Evolutionary conservation across 2,888 invertebrate species (phyloP).

Genomic region (Erebia ligea): DNA sequence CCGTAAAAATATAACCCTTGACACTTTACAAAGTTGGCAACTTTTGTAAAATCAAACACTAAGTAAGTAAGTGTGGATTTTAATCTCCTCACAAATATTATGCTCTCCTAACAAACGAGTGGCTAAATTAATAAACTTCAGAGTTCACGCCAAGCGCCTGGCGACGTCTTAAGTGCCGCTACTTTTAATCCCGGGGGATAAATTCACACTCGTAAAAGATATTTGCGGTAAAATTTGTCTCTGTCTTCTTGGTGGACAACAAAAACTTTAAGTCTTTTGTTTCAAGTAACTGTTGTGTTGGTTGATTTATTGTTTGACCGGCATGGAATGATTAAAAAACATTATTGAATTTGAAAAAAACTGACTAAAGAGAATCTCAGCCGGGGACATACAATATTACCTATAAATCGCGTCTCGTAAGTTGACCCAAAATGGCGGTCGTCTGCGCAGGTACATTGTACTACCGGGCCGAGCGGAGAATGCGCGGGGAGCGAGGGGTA

Average conservation of each 20-base stretch:
- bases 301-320: conserved; percentile 5
- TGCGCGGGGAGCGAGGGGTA: too few relatives aligned
- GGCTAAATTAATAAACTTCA: conserved; percentile 26
- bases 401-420: too few relatives aligned
- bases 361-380: too few relatives aligned
- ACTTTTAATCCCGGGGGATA: conserved; percentile 26
- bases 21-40: conserved; percentile 3
- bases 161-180: conserved; percentile 23
- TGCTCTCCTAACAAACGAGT: conserved; percentile 9
- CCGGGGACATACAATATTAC: too few relatives aligned
- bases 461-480: too few relatives aligned
- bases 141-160: conserved; percentile 25
- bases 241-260: conserved; percentile 1
- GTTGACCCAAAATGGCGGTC: too few relatives aligned
- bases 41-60: conserved; percentile 14
- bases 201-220: conserved; percentile 29
- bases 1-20: not conserved
- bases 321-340: not conserved
- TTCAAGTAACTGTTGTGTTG: not conserved
- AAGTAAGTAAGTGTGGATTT: conserved; percentile 9
- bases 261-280: conserved; percentile 7
- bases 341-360: too few relatives aligned
- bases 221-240: conserved; percentile 27
- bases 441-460: too few relatives aligned
- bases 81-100: conserved; percentile 21